Conservation (phyloP, 2,113 vertebrate species). For the Okapia johnstoni region DNA sequence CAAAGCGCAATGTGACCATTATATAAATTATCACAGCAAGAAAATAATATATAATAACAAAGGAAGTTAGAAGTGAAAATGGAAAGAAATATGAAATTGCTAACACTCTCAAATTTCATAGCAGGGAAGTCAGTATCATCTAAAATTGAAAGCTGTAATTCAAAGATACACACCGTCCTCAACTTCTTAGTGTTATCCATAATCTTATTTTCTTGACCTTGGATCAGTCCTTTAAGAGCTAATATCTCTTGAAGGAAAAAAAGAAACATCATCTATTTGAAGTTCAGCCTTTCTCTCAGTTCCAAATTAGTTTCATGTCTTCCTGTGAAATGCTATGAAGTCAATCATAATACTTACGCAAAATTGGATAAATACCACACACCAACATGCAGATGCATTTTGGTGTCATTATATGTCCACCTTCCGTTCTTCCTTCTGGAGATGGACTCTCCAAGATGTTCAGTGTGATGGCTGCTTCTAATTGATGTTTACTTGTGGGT, state of each 20-base stretch:
- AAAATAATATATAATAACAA: background rate
- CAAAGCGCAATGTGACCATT: background rate
- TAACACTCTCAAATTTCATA: background rate
- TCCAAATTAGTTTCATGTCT: background rate
- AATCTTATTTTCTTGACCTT: background rate
- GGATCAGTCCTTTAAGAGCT: background rate
- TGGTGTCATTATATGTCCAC: background rate
- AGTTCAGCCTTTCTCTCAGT: background rate
- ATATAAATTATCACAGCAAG: background rate
- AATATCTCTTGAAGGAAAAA: background rate
- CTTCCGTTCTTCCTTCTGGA: background rate
- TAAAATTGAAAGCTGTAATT: background rate
- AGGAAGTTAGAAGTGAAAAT: background rate
- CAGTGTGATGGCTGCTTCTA: background rate
- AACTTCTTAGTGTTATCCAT: background rate
- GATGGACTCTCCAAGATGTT: background rate
- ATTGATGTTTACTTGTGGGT: accelerated
- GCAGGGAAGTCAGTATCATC: background rate
- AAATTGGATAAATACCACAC: background rate
- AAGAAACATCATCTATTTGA: background rate
- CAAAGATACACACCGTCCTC: background rate
- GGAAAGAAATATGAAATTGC: background rate
- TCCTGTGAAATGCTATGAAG: background rate
- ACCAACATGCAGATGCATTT: background rate
- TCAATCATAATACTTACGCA: background rate